Evolutionary conservation across 2,113 vertebrate species (phyloP).

Genomic region (Scophthalmus maximus): DNA sequence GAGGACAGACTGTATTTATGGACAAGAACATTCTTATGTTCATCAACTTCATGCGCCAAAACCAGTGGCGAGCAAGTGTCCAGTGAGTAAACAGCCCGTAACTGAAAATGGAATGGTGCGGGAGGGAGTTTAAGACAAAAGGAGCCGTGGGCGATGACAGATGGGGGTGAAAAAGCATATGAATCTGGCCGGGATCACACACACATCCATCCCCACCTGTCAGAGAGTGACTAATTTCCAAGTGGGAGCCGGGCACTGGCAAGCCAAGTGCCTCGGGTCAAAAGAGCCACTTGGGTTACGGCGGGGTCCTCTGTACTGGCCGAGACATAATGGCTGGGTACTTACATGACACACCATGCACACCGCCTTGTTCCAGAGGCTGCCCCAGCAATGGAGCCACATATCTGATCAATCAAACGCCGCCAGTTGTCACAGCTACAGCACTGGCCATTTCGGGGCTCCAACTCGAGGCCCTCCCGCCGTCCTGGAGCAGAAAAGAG

Average conservation of each 20-base stretch:
- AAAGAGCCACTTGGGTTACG: conserved; percentile 67
- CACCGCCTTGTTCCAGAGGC: conserved; percentile 55
- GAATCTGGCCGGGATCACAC: conserved; percentile 72
- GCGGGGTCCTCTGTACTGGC: conserved; percentile 58
- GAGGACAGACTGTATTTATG: not conserved
- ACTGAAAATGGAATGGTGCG: conserved; percentile 43
- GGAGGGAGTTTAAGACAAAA: conserved; percentile 51
- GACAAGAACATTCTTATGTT: not conserved
- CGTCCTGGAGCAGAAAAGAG: not conserved
- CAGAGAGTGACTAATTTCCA: conserved; percentile 73
- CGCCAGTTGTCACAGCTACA: conserved; percentile 38
- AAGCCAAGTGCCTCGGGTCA: conserved; percentile 65
- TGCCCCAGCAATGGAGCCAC: conserved; percentile 34
- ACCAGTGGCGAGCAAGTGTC: conserved; percentile 23
- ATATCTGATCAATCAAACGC: conserved; percentile 69
- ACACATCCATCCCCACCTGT: conserved; percentile 73
- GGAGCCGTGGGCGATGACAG: conserved; percentile 67
- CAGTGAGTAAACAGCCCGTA: conserved; percentile 35
- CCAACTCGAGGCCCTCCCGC: not conserved
- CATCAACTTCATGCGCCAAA: conserved; percentile 14
- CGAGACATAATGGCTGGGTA: conserved; percentile 69
- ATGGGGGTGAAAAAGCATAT: conserved; percentile 65
- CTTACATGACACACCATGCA: conserved; percentile 59
- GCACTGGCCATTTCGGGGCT: not conserved
- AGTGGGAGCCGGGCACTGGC: conserved; percentile 64